phyloP scores from a whole-genome alignment of 2,888 invertebrate species.

The Tyria jacobaeae region DNA sequence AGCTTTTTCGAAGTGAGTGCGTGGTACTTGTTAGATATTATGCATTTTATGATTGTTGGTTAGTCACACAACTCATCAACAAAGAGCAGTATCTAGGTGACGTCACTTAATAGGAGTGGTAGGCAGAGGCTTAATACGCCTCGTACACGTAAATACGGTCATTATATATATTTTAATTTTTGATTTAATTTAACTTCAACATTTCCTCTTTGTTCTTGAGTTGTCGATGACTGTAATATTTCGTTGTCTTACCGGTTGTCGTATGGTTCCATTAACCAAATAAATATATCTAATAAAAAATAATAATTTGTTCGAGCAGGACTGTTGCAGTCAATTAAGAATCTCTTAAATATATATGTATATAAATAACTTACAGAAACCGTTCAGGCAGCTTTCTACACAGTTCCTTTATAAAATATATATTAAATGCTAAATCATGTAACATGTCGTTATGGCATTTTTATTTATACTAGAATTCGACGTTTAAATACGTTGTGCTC shows the following conservation, averaged over 20 bases:
- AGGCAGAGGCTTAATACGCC: no score
- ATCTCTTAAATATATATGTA: conserved; percentile 14
- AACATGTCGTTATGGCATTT: conserved; percentile 14
- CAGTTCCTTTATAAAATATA: conserved; percentile 18
- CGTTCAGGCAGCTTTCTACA: conserved; percentile 20
- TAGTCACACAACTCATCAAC: conserved; percentile 1
- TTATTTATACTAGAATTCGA: conserved; percentile 18
- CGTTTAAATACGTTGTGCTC: conserved; percentile 16
- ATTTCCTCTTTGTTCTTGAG: conserved; percentile 9
- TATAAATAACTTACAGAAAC: conserved; percentile 8
- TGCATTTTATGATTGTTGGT: conserved; percentile 43
- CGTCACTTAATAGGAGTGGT: background rate
- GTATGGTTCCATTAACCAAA: background rate
- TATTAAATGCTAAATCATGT: conserved; percentile 20
- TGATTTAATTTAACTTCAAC: background rate
- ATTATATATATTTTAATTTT: background rate
- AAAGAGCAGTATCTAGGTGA: background rate
- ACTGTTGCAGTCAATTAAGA: conserved; percentile 21
- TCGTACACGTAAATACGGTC: no score
- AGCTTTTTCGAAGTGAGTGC: conserved; percentile 44
- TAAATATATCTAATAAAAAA: background rate
- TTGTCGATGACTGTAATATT: background rate
- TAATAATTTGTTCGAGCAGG: background rate
- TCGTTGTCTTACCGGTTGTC: conserved; percentile 17
- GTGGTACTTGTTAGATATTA: conserved; percentile 43